Evolutionary conservation across 2,888 invertebrate species (phyloP), one percentile per base, ranked within the genome.

Genomic region (Hedychridium roseum): DNA sequence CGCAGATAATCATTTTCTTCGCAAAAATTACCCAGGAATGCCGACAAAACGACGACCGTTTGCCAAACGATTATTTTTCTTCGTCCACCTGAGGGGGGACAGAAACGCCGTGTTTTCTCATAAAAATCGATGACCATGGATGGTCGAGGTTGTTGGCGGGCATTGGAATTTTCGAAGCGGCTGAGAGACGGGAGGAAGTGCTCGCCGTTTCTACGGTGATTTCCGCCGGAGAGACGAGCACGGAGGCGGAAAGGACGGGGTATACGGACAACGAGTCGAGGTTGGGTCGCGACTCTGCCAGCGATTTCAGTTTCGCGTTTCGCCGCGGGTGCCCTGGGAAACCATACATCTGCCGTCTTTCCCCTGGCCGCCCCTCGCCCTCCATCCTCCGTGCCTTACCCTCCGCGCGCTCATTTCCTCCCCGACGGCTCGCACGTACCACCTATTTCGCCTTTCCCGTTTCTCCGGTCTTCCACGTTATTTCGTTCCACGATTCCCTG

Each of bases 271-370:
- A 3, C 3, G 35, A 43, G 26, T 50, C 26, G 57, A 36, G 58
- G 57, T 59, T 58, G 55, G 64, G 60, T 58, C 48, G 45, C 43
- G 57, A 53, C 50, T 58, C 57, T 35, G 57, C 54, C 57, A 64
- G 44, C 65, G 57, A 66, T 64, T 60, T 55, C 54, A 60, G 66
- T 70, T 70, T 66, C 66, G 64, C 65, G 69, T 74, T 73, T 71
- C 51, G 73, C 73, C 73, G 74, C 74, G 63, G 72, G 66, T 70
- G n/a, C 64, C 65, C 73, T 76, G 75, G 73, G 74, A 76, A 75
- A 70, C 53, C 49, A 45, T 49, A 55, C 75, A 76, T 72, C 73
- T 76, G 75, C 58, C 71, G 61, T 71, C 69, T 71, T 72, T 72
- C 68, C 66, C 69, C 54, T 59, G 61, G 48, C 62, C 65, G 59